Base-by-base conservation (phyloP, 2,888 invertebrate species). In the Petrolisthes manimaculis region DNA sequence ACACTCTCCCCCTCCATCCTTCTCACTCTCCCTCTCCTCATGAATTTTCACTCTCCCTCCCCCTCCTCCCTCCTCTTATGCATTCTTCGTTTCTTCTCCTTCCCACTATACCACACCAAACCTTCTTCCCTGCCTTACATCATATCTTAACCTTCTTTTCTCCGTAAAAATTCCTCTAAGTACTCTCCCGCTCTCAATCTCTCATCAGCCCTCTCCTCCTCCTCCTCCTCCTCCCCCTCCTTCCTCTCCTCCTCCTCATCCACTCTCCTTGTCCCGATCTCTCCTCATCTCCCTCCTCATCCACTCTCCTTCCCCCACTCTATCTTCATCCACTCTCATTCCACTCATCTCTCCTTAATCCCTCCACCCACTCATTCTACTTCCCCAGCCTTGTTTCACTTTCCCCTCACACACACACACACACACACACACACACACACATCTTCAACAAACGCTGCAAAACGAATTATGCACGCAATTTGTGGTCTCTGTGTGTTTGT, bases 291-390 rank as follows among this genome's bases (percentile, higher is more conserved):
- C 54, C 21, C 55, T 55, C 18, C 5, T 79, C 24, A 4, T 77
- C 37, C 55, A 18, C 55, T 61, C 61, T 61, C 14, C 14, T 61
- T 14, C 14, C 61, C 14, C 61, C 14, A 61, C 6, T n/a, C n/a
- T n/a, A n/a, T n/a, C n/a, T n/a, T n/a, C n/a, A 53, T 37, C 21
- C 79, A 54, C 79, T 55, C 77, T 51, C 77, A 53, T 21, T 51
- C 51, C 21, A 37, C 55, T 55, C 54, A 51, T 55, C 79, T 79
- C 79, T 79, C 79, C 21, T 37, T 61, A 61, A 9, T 79, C 55
- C 55, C 79, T 79, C 55, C 55, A n/a, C 55, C 21, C 79, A 12
- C 55, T 79, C 55, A 21, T 37, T 79, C 79, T 79, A 74, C n/a
- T 5, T 14, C 74, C 5, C 74, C n/a, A 8, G 8, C n/a, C n/a